phyloP scores from a whole-genome alignment of 2,888 invertebrate genomes.

The Zhuqinia jingwanae region DNA sequence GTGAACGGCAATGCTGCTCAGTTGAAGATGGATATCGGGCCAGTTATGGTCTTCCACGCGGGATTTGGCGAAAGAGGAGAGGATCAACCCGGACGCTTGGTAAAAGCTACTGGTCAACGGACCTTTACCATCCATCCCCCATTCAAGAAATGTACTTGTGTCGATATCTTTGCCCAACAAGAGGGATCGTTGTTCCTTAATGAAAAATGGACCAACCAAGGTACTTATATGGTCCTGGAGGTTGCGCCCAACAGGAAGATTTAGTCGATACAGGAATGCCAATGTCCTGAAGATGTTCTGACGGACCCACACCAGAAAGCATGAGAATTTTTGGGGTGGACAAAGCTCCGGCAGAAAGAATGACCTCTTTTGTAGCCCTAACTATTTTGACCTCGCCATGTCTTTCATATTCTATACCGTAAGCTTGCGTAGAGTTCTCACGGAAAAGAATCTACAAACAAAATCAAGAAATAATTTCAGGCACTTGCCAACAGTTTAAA shows the following conservation, averaged over 20 bases:
- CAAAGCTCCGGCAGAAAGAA: constrained; percentile 59
- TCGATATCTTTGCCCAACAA: constrained; percentile 72
- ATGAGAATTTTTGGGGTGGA: constrained; percentile 68
- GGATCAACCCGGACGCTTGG: constrained; percentile 70
- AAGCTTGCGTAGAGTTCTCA: constrained; percentile 63
- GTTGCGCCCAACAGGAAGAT: constrained; percentile 73
- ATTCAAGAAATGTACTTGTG: constrained; percentile 55
- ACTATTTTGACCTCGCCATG: constrained; percentile 69
- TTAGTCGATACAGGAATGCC: constrained; percentile 57
- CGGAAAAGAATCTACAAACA: constrained; percentile 56
- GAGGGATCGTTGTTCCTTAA: constrained; percentile 63
- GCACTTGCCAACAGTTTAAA: neutral
- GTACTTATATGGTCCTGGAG: constrained; percentile 74
- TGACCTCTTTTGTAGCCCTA: constrained; percentile 71
- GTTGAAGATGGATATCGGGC: constrained; percentile 74
- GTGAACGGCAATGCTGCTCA: constrained; percentile 69
- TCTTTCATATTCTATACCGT: constrained; percentile 74
- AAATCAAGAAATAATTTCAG: neutral
- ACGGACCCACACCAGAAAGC: constrained; percentile 74
- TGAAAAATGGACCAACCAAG: constrained; percentile 73
- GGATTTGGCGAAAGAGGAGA: constrained; percentile 70
- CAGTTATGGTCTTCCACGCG: constrained; percentile 72
- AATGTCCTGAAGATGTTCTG: constrained; percentile 70
- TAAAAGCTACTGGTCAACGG: constrained; percentile 71
- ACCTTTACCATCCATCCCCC: constrained; percentile 69